Evolutionary conservation across 2,113 vertebrate genomes (phyloP).

Genomic region (Platycercus adscitus): DNA sequence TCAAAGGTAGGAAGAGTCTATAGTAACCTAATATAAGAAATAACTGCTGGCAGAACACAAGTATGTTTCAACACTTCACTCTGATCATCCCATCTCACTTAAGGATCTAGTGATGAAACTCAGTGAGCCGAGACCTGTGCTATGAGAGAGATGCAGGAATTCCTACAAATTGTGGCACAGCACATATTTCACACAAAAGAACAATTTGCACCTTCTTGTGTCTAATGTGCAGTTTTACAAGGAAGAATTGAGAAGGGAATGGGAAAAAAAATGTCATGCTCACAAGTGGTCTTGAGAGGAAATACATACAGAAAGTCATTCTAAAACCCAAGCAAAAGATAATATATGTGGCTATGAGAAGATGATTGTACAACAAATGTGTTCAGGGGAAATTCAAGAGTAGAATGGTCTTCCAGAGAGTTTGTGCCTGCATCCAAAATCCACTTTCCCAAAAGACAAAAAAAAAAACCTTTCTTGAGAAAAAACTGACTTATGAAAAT

Average conservation of each 20-base stretch:
- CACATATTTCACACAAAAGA: not conserved
- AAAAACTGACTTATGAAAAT: not conserved
- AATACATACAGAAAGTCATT: not conserved
- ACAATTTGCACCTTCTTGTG: not conserved
- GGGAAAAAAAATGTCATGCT: not conserved
- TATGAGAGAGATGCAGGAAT: not conserved
- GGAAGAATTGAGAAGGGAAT: not conserved
- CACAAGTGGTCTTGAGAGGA: not conserved
- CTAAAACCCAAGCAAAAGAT: not conserved
- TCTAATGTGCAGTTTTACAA: not conserved
- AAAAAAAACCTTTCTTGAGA: not conserved
- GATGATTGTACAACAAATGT: not conserved
- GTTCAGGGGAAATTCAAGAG: not conserved
- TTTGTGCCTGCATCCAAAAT: not conserved
- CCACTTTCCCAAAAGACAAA: not conserved
- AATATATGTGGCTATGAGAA: not conserved
- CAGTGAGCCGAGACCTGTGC: not conserved
- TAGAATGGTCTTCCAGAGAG: not conserved
- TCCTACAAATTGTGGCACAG: not conserved
- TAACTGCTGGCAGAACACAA: not conserved
- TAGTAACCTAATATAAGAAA: not conserved
- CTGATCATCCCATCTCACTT: not conserved
- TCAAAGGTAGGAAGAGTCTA: not conserved
- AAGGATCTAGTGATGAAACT: not conserved
- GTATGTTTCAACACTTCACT: not conserved